These are phyloP conservation scores for Zalophus californianus DNA, from an alignment of 2,797 vertebrate genomes.

Conservation along the genomic window DNA sequence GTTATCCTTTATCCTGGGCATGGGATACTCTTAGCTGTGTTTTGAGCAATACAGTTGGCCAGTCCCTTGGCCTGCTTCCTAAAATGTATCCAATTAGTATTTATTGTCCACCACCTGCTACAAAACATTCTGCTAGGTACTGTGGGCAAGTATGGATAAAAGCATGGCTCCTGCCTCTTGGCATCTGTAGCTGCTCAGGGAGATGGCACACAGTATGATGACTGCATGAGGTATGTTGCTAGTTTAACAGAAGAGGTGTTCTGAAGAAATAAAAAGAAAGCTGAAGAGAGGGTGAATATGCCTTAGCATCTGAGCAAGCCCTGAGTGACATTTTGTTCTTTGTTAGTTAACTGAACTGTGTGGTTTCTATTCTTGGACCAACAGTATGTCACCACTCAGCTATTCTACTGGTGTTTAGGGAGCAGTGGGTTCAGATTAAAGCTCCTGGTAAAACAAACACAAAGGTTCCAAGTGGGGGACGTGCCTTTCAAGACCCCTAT, in stretches of 20 bases:
- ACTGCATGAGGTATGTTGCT: not conserved
- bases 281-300: not conserved
- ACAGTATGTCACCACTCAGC: not conserved
- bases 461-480: not conserved
- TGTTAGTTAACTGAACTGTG: not conserved
- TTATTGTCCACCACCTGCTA: not conserved
- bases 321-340: constrained; percentile 7
- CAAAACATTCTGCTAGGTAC: not conserved
- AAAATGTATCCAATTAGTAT: not conserved
- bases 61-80: not conserved
- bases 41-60: not conserved
- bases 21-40: not conserved
- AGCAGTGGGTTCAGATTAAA: not conserved
- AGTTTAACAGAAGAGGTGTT: not conserved
- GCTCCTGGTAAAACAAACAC: not conserved
- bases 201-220: not conserved
- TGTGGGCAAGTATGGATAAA: not conserved
- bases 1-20: not conserved
- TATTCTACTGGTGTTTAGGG: not conserved
- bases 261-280: not conserved
- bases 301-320: constrained; percentile 14
- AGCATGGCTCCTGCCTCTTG: not conserved
- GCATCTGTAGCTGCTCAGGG: not conserved
- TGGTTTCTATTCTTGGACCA: constrained; percentile 37
- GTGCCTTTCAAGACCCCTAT: not conserved